Percentiles rank a stretch among this genome's conserved stretches.
phyloP scores from a whole-genome alignment of 1,140 invertebrate species.

The Drosophila ambigua region DNA sequence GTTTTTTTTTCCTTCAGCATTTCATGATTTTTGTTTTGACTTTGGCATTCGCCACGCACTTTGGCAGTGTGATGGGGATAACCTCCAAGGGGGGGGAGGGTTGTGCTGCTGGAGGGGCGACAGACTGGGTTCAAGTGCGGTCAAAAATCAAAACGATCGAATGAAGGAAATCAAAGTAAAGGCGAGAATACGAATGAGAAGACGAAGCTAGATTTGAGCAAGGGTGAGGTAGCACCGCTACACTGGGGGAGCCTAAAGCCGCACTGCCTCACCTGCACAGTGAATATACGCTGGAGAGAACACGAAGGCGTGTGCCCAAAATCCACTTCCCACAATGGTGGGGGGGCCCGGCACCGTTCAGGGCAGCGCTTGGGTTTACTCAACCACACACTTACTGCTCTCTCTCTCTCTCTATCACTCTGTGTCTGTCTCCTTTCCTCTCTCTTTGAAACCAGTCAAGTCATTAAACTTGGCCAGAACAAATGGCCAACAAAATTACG shows the following conservation, averaged over 20 bases:
- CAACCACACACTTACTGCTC: constrained; percentile 7
- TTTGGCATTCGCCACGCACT: constrained; percentile 48
- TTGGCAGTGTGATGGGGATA: background rate
- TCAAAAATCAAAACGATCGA: constrained; percentile 35
- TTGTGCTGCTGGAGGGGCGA: background rate
- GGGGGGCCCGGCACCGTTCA: constrained; percentile 3
- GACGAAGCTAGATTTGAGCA: too few species aligned
- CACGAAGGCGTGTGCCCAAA: too few species aligned
- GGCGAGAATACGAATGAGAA: too few species aligned
- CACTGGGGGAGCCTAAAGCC: too few species aligned
- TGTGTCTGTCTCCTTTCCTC: background rate
- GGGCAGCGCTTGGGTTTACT: constrained; percentile 4
- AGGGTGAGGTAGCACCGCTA: too few species aligned
- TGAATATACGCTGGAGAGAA: too few species aligned
- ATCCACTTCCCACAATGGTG: too few species aligned
- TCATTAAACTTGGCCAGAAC: constrained; percentile 35
- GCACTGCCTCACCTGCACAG: too few species aligned
- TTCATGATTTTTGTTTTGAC: constrained; percentile 65
- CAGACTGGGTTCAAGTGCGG: constrained; percentile 47
- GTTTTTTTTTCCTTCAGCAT: constrained; percentile 55
- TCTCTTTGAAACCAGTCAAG: background rate
- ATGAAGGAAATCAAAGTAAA: background rate
- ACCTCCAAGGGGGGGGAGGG: background rate
- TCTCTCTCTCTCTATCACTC: background rate
- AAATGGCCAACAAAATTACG: constrained; percentile 12